Evolutionary conservation across 2,113 vertebrate species (phyloP).

Genomic region (Malaclemys terrapin): DNA sequence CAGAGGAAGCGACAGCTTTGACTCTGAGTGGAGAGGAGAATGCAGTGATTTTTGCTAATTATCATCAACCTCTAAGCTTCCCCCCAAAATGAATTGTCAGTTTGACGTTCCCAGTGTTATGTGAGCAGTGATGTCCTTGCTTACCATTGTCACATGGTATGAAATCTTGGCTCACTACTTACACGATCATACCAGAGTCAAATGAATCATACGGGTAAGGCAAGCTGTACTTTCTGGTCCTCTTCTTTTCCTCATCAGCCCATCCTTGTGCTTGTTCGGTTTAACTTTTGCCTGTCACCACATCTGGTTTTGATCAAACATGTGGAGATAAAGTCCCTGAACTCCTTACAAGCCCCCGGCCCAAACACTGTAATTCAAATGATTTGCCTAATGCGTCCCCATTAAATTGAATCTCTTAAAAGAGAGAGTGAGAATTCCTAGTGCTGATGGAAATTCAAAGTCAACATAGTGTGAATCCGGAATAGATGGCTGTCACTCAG

Average conservation of each 20-base stretch:
- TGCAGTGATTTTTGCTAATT: neutral
- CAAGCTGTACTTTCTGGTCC: neutral
- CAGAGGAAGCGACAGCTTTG: neutral
- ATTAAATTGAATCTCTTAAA: constrained; percentile 18
- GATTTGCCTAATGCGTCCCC: neutral
- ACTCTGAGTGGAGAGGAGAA: neutral
- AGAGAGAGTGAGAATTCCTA: neutral
- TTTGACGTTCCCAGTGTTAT: neutral
- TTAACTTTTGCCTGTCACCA: neutral
- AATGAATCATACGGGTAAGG: rapidly evolving
- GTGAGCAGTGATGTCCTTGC: neutral
- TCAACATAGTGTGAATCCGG: neutral
- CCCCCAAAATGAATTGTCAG: rapidly evolving
- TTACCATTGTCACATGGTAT: neutral
- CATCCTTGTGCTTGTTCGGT: rapidly evolving
- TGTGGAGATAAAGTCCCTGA: neutral
- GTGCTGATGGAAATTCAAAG: constrained; percentile 7
- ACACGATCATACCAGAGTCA: rapidly evolving
- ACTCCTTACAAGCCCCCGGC: constrained; percentile 2
- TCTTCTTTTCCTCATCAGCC: neutral
- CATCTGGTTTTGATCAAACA: constrained; percentile 28
- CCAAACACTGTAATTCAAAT: constrained; percentile 6
- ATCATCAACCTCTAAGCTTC: neutral
- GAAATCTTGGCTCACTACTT: neutral
- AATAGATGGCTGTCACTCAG: constrained; percentile 19